phyloP scores from a whole-genome alignment of 2,888 invertebrate species.

The Lithosia quadra region DNA sequence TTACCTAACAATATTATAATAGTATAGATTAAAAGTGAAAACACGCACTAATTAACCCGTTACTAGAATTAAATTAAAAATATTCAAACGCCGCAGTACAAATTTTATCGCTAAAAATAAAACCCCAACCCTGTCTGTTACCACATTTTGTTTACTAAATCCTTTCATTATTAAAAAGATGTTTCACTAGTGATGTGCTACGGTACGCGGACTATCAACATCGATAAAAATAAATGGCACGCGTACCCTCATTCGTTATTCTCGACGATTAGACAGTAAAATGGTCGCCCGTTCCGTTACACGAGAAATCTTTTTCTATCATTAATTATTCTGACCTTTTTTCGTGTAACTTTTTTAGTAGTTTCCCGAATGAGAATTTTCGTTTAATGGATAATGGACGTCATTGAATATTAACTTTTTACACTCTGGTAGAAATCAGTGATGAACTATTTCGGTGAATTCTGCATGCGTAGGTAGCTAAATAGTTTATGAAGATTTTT shows the following conservation, averaged over 20 bases:
- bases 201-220: conserved; percentile 46
- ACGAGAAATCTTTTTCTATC: conserved; percentile 71
- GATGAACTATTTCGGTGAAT: not conserved
- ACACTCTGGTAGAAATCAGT: not conserved
- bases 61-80: not conserved
- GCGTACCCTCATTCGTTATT: conserved; percentile 57
- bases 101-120: conserved; percentile 11
- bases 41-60: not conserved
- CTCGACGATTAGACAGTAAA: conserved; percentile 59
- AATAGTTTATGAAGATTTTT: not conserved
- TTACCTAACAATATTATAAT: too few species aligned
- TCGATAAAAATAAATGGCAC: conserved; percentile 63
- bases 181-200: conserved; percentile 69
- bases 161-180: conserved; percentile 85
- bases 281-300: conserved; percentile 55
- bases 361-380: conserved; percentile 34
- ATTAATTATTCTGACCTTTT: conserved; percentile 67
- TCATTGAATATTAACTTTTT: conserved; percentile 9
- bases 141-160: conserved; percentile 70
- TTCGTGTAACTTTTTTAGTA: conserved; percentile 44
- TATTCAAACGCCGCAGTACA: not conserved
- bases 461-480: not conserved
- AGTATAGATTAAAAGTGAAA: not conserved
- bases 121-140: not conserved
- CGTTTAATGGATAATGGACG: conserved; percentile 59